These are phyloP conservation scores for Pardalotus punctatus DNA, from an alignment of 2,113 vertebrate genomes.

Conservation along the genomic window DNA sequence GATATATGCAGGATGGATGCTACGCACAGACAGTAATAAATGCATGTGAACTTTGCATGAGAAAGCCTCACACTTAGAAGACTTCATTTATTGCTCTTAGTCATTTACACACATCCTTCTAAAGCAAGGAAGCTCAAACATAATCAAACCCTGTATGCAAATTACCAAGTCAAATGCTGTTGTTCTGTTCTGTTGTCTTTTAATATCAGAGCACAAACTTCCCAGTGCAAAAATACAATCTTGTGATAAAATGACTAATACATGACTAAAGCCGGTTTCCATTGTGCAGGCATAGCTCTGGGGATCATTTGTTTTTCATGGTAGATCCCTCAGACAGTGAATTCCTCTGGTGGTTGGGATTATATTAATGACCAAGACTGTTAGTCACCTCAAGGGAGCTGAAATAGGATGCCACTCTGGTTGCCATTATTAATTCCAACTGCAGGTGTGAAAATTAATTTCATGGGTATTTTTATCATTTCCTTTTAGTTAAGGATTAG, in stretches of 20 bases:
- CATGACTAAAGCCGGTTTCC: slow-evolving; percentile 43
- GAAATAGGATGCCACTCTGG: slow-evolving; percentile 55
- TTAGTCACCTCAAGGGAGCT: slow-evolving; percentile 68
- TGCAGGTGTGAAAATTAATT: slow-evolving; percentile 59
- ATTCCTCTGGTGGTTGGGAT: slow-evolving; percentile 58
- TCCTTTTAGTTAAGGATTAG: slow-evolving; percentile 51
- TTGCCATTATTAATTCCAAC: slow-evolving; percentile 55
- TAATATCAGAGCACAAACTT: not conserved
- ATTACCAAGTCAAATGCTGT: slow-evolving; percentile 39
- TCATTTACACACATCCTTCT: slow-evolving; percentile 48
- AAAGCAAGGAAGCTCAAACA: not conserved
- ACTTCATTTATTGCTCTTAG: slow-evolving; percentile 4
- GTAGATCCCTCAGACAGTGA: slow-evolving; percentile 65
- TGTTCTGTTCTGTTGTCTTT: not conserved
- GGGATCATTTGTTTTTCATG: slow-evolving; percentile 56
- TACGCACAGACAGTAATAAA: slow-evolving; percentile 11
- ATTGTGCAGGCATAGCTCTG: slow-evolving; percentile 40
- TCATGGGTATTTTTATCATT: slow-evolving; percentile 53
- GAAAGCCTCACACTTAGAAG: slow-evolving; percentile 9
- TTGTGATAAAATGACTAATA: slow-evolving; percentile 64
- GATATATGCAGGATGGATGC: not conserved
- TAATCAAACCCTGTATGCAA: slow-evolving; percentile 35
- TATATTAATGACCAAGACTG: slow-evolving; percentile 57
- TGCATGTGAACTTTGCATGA: not conserved
- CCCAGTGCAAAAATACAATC: slow-evolving; percentile 18